Conservation (phyloP, 1,140 invertebrate genomes). For the Bombus turneri region DNA sequence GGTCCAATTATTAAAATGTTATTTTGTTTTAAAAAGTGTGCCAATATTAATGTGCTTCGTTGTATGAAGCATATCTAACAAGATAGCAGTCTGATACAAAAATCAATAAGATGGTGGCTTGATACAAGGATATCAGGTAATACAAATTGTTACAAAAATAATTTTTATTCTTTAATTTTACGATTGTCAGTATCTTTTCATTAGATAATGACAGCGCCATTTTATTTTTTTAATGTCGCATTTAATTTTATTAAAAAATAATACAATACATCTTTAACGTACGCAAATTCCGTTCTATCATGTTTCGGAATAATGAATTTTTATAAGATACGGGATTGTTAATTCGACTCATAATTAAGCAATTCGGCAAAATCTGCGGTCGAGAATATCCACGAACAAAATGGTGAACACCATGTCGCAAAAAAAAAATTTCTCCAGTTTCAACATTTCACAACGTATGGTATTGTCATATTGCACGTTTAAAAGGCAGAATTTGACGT, state of each 20-base stretch:
- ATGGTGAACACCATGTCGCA: slow-evolving; percentile 45
- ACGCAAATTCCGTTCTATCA: not conserved
- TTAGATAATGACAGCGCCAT: not conserved
- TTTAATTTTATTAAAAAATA: not conserved
- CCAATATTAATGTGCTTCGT: too few species aligned
- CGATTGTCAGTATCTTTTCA: slow-evolving; percentile 24
- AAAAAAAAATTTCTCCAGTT: slow-evolving; percentile 8
- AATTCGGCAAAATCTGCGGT: slow-evolving; percentile 11
- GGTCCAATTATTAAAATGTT: too few species aligned
- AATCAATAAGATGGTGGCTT: not conserved
- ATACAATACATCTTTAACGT: not conserved
- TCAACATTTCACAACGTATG: not conserved
- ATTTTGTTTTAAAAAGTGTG: too few species aligned
- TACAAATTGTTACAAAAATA: not conserved
- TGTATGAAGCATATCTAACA: not conserved
- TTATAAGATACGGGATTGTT: not conserved
- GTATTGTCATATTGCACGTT: not conserved
- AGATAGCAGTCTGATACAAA: not conserved
- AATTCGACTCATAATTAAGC: not conserved
- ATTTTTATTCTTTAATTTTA: not conserved
- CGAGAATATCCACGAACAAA: slow-evolving; percentile 25
- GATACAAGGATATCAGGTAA: not conserved
- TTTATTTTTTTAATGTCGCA: not conserved
- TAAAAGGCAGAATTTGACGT: not conserved
- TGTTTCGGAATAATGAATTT: not conserved